Percentiles rank a stretch among this genome's conserved stretches.
phyloP scores from a whole-genome alignment of 2,113 vertebrate species.

The Hemicordylus capensis region DNA sequence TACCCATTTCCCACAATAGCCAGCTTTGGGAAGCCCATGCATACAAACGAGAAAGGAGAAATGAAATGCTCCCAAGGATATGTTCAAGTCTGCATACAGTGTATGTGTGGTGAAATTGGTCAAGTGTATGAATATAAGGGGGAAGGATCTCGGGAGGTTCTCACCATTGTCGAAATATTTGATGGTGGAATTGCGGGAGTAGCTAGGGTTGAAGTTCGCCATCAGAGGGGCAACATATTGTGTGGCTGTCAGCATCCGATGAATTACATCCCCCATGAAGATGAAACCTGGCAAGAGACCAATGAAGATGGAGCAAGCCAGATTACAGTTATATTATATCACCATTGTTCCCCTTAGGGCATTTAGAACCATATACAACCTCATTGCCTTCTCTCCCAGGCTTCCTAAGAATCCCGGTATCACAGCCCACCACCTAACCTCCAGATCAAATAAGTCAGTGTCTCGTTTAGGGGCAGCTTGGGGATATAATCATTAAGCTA shows the following conservation, averaged over 20 bases:
- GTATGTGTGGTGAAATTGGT: neutral
- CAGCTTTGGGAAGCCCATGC: too few relatives aligned
- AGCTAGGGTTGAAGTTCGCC: conserved; percentile 98
- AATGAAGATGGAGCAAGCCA: fast-evolving
- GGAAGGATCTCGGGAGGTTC: neutral
- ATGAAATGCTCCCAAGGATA: neutral
- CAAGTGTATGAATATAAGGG: neutral
- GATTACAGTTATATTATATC: neutral
- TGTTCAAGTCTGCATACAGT: too few relatives aligned
- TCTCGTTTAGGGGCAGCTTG: neutral
- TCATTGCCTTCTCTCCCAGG: neutral
- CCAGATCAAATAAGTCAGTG: neutral
- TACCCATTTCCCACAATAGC: too few relatives aligned
- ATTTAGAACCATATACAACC: neutral
- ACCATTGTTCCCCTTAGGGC: neutral
- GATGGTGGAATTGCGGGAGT: conserved; percentile 89
- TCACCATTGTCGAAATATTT: conserved; percentile 92
- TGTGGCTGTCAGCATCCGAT: conserved; percentile 95
- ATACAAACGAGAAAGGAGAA: neutral
- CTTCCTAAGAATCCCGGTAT: neutral
- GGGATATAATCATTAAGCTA: neutral
- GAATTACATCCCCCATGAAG: conserved; percentile 90
- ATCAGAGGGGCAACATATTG: conserved; percentile 95
- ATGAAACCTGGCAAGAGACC: conserved; percentile 83
- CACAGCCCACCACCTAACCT: neutral